These are phyloP conservation scores for Bhutanitis thaidina DNA, from an alignment of 2,888 invertebrate genomes.

Conservation along the genomic window DNA sequence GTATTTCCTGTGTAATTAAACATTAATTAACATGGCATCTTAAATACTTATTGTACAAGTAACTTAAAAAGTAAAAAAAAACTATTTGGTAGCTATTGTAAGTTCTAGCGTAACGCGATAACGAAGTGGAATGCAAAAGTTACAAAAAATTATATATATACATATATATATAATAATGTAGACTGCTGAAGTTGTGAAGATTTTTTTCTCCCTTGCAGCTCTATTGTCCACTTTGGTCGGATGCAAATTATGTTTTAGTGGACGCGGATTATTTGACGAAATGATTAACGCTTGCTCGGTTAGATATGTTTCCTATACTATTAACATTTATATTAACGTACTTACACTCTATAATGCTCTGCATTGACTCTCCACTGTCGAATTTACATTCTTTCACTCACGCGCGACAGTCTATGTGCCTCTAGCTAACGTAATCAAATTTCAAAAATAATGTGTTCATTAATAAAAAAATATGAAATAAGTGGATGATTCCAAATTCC, in stretches of 20 bases:
- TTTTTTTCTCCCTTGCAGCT: slow-evolving; percentile 32
- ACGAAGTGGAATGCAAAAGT: slow-evolving; percentile 40
- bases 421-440: no score
- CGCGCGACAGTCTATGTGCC: no score
- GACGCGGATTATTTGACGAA: slow-evolving; percentile 11
- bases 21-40: slow-evolving; percentile 58
- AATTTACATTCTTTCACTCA: no score
- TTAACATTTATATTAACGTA: no score
- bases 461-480: no score
- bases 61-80: slow-evolving; percentile 49
- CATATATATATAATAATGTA: slow-evolving; percentile 37
- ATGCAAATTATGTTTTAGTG: slow-evolving; percentile 17
- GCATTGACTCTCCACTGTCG: no score
- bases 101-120: slow-evolving; percentile 56
- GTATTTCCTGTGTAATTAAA: slow-evolving; percentile 54
- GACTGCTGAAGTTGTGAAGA: slow-evolving; percentile 41
- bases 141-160: slow-evolving; percentile 33
- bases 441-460: no score
- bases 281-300: background rate
- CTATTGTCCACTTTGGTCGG: slow-evolving; percentile 28
- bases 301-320: no score
- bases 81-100: slow-evolving; percentile 70
- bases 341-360: no score
- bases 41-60: slow-evolving; percentile 62
- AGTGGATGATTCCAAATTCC: no score